A percentile compares a stretch with the other conserved stretches of the same genome.
phyloP scores from a whole-genome alignment of 1,140 invertebrate genomes.

The Stegodyphus dumicola region DNA sequence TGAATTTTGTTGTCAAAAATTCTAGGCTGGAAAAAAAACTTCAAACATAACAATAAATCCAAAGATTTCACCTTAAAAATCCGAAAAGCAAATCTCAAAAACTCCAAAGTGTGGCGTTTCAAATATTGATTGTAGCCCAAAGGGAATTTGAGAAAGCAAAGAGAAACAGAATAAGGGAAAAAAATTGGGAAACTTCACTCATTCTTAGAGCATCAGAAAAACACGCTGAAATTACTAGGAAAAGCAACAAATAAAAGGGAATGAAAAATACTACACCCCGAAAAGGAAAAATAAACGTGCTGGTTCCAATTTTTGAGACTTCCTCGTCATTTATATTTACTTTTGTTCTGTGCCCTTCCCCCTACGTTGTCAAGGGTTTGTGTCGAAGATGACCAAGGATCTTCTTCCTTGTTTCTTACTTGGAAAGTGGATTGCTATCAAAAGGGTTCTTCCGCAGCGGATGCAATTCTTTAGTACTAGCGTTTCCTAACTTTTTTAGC shows the following conservation, averaged over 20 bases:
- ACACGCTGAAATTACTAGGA: constrained; percentile 37
- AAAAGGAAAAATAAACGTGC: constrained; percentile 49
- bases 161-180: background rate
- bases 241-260: constrained; percentile 42
- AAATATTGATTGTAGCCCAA: constrained; percentile 52
- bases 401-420: constrained; percentile 27
- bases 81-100: constrained; percentile 22
- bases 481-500: background rate
- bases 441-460: background rate
- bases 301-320: constrained; percentile 48
- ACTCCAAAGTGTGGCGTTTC: constrained; percentile 24
- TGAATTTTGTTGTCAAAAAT: constrained; percentile 35
- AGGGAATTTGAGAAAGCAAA: constrained; percentile 14
- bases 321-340: constrained; percentile 47
- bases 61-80: constrained; percentile 4
- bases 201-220: constrained; percentile 41
- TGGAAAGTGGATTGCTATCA: constrained; percentile 48
- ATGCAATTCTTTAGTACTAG: background rate
- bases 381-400: constrained; percentile 22
- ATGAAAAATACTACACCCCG: constrained; percentile 38
- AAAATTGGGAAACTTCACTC: constrained; percentile 21
- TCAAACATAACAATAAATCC: background rate
- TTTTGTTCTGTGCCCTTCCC: constrained; percentile 37
- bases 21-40: background rate
- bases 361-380: constrained; percentile 14